A percentile compares a stretch with the other conserved stretches of the same genome.
These are phyloP conservation scores for Xestobium rufovillosum DNA, from an alignment of 2,888 invertebrate genomes.

Conservation along the genomic window DNA sequence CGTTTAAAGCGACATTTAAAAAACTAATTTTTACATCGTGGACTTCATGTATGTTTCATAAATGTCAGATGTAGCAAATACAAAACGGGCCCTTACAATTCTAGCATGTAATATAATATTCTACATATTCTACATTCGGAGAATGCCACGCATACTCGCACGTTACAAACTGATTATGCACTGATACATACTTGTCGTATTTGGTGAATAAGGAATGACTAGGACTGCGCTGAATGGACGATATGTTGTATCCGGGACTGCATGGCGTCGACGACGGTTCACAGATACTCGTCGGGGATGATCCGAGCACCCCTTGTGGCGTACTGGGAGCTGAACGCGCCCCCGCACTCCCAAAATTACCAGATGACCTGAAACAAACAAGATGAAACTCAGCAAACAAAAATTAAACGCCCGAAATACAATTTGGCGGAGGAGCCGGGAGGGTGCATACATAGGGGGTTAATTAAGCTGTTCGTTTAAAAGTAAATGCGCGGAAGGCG, in stretches of 20 bases:
- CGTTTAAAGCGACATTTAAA: too few relatives aligned
- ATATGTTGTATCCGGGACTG: conserved; percentile 31
- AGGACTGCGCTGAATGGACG: conserved; percentile 36
- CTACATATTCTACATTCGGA: too few relatives aligned
- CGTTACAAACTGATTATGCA: background rate
- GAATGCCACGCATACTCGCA: background rate
- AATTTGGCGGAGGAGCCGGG: too few relatives aligned
- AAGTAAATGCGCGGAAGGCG: too few relatives aligned
- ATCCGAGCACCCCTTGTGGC: conserved; percentile 50
- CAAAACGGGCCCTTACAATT: background rate
- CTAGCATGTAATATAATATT: too few relatives aligned
- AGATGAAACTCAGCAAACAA: too few relatives aligned
- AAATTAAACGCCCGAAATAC: conserved; percentile 38
- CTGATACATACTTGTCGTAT: conserved; percentile 38
- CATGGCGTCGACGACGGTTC: conserved; percentile 39
- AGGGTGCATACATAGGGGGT: too few relatives aligned
- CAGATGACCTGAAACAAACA: conserved; percentile 53
- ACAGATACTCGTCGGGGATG: conserved; percentile 38
- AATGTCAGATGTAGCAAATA: too few relatives aligned
- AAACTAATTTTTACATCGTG: too few relatives aligned
- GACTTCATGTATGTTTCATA: too few relatives aligned
- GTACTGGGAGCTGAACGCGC: conserved; percentile 64
- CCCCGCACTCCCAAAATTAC: conserved; percentile 54
- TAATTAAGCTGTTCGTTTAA: too few relatives aligned
- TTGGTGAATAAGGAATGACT: conserved; percentile 40